These are phyloP conservation scores for Cheilosia urbana DNA, from an alignment of 2,888 invertebrate genomes.

Conservation along the genomic window DNA sequence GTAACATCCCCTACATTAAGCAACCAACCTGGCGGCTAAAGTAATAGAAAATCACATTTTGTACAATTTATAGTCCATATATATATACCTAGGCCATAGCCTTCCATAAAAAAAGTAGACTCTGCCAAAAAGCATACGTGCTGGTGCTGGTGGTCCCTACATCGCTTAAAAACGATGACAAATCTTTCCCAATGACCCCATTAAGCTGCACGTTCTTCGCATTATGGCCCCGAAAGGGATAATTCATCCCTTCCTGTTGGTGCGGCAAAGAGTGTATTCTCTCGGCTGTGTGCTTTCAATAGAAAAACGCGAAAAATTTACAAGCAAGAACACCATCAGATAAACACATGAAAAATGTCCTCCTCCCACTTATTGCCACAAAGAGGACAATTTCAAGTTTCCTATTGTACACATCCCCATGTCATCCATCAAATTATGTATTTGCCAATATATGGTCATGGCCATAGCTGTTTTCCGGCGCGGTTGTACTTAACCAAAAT, in stretches of 20 bases:
- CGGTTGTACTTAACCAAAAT: conserved; percentile 45
- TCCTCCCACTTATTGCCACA: conserved; percentile 25
- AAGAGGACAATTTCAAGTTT: conserved; percentile 58
- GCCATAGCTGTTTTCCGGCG: conserved; percentile 9
- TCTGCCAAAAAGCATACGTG: conserved; percentile 16
- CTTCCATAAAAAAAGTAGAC: not conserved
- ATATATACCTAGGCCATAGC: not conserved
- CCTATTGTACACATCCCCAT: conserved; percentile 42
- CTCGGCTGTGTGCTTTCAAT: conserved; percentile 2
- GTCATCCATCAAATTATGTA: conserved; percentile 48
- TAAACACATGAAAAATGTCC: conserved; percentile 63
- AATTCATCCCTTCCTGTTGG: conserved; percentile 45
- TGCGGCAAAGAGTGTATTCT: not conserved
- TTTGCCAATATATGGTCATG: conserved; percentile 34
- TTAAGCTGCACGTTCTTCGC: conserved; percentile 58
- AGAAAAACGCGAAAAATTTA: conserved; percentile 38
- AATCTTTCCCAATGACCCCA: conserved; percentile 61
- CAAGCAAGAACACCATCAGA: conserved; percentile 44
- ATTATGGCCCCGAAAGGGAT: conserved; percentile 57
- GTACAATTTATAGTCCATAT: conserved; percentile 18
- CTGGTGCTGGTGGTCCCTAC: conserved; percentile 8
- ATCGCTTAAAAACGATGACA: conserved; percentile 55
- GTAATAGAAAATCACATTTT: not conserved
- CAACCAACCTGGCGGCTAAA: conserved; percentile 5
- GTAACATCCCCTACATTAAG: no score